Percentiles rank a stretch among this genome's conserved stretches.
Conservation (phyloP, 2,113 vertebrate genomes). For the Pseudopipra pipra region DNA sequence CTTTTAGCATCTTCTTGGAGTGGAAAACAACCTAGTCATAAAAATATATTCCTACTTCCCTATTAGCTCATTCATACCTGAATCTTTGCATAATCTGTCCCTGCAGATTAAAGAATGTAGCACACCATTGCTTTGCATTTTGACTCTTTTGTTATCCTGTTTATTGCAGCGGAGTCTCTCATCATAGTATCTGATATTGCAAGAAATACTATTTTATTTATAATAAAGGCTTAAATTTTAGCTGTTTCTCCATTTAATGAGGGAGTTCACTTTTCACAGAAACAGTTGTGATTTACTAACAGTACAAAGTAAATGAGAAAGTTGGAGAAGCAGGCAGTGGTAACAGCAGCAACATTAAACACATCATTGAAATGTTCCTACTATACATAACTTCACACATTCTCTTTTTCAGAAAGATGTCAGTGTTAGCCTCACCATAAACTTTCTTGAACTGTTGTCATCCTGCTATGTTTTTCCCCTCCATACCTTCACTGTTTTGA, state of each 20-base stretch:
- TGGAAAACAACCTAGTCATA: not conserved
- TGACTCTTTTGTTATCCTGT: not conserved
- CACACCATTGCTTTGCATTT: not conserved
- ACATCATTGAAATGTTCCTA: not conserved
- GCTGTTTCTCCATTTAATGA: not conserved
- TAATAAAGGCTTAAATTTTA: not conserved
- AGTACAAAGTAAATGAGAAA: not conserved
- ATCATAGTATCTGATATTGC: not conserved
- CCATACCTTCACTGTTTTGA: not conserved
- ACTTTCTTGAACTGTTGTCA: not conserved
- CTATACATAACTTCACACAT: not conserved
- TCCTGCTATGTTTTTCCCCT: not conserved
- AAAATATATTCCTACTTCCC: not conserved
- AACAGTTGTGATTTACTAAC: not conserved
- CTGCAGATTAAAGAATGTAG: not conserved
- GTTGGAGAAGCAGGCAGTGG: not conserved
- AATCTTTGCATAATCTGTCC: not conserved
- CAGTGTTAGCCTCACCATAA: not conserved
- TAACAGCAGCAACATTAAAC: not conserved
- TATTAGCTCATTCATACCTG: not conserved
- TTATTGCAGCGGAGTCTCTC: not conserved
- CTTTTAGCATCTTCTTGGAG: not conserved
- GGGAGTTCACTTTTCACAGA: not conserved
- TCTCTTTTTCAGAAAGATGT: not conserved
- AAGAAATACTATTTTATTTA: not conserved